Evolutionary conservation across 2,888 invertebrate species (phyloP).

Genomic region (Uloborus plumipes): DNA sequence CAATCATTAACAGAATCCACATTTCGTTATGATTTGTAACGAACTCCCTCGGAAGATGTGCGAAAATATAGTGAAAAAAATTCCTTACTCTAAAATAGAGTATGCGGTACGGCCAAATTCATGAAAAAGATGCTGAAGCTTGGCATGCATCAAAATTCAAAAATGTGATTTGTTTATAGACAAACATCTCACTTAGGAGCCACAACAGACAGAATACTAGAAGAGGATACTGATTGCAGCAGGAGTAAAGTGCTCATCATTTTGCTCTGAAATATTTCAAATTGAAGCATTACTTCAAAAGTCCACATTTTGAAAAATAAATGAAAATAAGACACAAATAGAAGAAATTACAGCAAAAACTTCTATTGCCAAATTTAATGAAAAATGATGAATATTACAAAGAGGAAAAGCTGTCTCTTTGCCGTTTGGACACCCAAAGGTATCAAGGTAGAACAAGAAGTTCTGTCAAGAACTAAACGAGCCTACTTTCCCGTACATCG

Average conservation of each 20-base stretch:
- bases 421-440: too few species aligned
- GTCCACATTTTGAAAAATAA: neutral
- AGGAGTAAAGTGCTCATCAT: constrained; percentile 15
- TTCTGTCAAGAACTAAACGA: too few species aligned
- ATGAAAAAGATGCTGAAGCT: neutral
- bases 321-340: neutral
- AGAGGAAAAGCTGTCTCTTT: too few species aligned
- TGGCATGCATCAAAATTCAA: neutral
- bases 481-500: too few species aligned
- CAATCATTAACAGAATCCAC: too few species aligned
- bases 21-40: too few species aligned
- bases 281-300: neutral
- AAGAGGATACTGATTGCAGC: neutral
- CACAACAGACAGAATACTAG: constrained; percentile 69
- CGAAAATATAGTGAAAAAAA: too few species aligned
- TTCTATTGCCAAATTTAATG: too few species aligned
- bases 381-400: too few species aligned
- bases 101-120: neutral
- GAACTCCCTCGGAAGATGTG: too few species aligned
- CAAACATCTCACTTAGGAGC: constrained; percentile 4
- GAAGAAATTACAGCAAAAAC: neutral
- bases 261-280: neutral
- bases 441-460: too few species aligned
- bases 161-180: neutral
- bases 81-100: neutral